A percentile compares a stretch with the other conserved stretches of the same genome.
These are phyloP conservation scores for Drosophila kohkoa DNA, from an alignment of 1,140 invertebrate species.

Conservation along the genomic window DNA sequence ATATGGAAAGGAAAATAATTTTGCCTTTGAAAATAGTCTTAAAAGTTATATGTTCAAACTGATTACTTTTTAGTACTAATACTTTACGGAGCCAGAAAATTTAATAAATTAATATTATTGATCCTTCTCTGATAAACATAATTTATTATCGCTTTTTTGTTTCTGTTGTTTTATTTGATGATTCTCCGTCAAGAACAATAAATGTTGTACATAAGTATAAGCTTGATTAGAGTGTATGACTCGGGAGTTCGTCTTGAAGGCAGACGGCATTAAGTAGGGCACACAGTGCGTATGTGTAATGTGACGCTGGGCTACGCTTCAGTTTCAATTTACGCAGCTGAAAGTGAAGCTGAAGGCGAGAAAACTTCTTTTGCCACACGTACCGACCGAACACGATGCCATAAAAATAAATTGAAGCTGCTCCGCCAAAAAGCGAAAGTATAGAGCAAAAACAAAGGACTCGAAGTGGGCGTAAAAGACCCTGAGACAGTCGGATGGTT, in stretches of 20 bases:
- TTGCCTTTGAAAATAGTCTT: too few relatives aligned
- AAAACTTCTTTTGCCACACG: conserved; percentile 59
- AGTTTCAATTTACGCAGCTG: conserved; percentile 55
- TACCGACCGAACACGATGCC: conserved; percentile 62
- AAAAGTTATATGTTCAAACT: too few relatives aligned
- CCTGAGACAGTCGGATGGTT: conserved; percentile 1
- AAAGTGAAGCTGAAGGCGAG: conserved; percentile 45
- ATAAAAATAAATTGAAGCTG: conserved; percentile 75
- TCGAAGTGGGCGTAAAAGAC: conserved; percentile 38
- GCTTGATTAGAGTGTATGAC: background rate
- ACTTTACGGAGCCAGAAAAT: too few relatives aligned
- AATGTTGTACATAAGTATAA: background rate
- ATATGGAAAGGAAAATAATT: too few relatives aligned
- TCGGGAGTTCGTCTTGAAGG: background rate
- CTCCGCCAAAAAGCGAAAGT: conserved; percentile 36
- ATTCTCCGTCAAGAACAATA: background rate
- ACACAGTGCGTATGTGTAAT: conserved; percentile 54
- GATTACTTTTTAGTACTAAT: too few relatives aligned
- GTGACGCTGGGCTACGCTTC: conserved; percentile 42
- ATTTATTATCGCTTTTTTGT: background rate
- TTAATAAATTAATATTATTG: too few relatives aligned
- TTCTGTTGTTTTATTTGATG: background rate
- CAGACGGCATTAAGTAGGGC: conserved; percentile 26
- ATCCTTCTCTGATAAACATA: too few relatives aligned
- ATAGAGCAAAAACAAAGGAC: conserved; percentile 20